Conservation (phyloP, 2,888 invertebrate genomes). For the Philhelius pedissequus region DNA sequence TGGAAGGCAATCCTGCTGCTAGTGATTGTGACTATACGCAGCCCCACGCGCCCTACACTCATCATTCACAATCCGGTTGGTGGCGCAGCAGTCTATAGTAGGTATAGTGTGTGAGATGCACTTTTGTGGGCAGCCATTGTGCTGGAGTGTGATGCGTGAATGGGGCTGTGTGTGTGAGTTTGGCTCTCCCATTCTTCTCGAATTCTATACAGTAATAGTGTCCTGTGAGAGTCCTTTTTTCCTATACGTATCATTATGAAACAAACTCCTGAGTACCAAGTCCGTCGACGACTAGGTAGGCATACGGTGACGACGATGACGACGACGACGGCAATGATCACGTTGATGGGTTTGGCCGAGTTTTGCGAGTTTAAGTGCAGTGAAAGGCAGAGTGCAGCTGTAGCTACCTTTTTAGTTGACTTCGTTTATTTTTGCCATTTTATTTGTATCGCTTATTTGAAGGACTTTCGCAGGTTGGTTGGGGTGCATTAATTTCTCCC, state of each 20-base stretch:
- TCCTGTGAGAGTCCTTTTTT: constrained; percentile 54
- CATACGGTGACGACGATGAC: too few species aligned
- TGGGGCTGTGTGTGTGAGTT: constrained; percentile 61
- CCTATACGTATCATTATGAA: too few species aligned
- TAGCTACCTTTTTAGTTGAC: constrained; percentile 47
- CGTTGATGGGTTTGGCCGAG: constrained; percentile 70
- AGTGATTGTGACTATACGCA: constrained; percentile 14
- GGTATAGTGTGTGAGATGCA: constrained; percentile 55
- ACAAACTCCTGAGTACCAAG: constrained; percentile 1
- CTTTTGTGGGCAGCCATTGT: constrained; percentile 64
- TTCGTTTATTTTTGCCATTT: constrained; percentile 13
- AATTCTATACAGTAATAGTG: background rate
- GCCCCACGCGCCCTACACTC: constrained; percentile 11
- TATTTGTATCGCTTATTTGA: constrained; percentile 25
- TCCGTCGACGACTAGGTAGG: constrained; percentile 31
- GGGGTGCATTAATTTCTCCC: constrained; percentile 39
- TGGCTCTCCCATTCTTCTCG: constrained; percentile 45
- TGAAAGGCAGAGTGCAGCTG: constrained; percentile 33
- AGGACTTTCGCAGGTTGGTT: background rate
- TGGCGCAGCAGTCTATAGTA: background rate
- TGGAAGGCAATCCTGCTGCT: constrained; percentile 57
- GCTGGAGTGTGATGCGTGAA: constrained; percentile 64
- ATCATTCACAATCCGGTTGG: constrained; percentile 19
- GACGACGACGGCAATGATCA: constrained; percentile 58
- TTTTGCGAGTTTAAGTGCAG: constrained; percentile 59